Evolutionary conservation across 2,888 invertebrate genomes (phyloP).

Genomic region (Diploptera punctata): DNA sequence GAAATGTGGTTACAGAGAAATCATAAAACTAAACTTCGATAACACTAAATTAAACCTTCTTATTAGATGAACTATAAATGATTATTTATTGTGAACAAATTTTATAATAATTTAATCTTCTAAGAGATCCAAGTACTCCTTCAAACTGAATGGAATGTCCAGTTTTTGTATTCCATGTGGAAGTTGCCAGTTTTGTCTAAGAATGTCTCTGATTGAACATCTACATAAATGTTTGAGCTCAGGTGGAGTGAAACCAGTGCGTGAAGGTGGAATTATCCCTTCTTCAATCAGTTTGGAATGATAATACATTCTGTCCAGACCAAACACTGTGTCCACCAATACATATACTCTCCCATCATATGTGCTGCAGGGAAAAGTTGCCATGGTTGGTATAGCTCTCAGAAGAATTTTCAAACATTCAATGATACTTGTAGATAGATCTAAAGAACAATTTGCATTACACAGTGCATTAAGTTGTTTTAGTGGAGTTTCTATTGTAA

Average conservation of each 20-base stretch:
- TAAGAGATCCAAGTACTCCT: constrained; percentile 75
- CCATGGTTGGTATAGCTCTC: constrained; percentile 62
- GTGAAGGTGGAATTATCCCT: constrained; percentile 49
- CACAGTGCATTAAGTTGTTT: neutral
- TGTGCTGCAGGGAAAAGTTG: neutral
- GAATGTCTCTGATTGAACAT: constrained; percentile 68
- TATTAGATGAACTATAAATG: too few species aligned
- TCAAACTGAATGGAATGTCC: constrained; percentile 66
- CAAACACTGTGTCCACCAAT: neutral
- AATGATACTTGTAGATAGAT: neutral
- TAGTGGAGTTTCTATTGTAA: constrained; percentile 49
- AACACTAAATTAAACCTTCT: too few species aligned
- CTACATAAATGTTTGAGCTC: constrained; percentile 79
- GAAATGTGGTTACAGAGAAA: too few species aligned
- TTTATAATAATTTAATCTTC: constrained; percentile 60
- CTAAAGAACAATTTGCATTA: neutral
- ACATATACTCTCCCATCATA: neutral
- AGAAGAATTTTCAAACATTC: constrained; percentile 71
- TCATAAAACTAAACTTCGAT: too few species aligned
- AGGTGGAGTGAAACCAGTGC: constrained; percentile 68
- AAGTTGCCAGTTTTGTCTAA: constrained; percentile 73
- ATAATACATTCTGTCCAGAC: neutral
- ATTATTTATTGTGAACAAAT: too few species aligned
- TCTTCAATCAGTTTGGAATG: neutral
- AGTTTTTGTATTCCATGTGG: constrained; percentile 76